Base-by-base conservation (phyloP, 1,140 invertebrate species). In the Planococcus citri region DNA sequence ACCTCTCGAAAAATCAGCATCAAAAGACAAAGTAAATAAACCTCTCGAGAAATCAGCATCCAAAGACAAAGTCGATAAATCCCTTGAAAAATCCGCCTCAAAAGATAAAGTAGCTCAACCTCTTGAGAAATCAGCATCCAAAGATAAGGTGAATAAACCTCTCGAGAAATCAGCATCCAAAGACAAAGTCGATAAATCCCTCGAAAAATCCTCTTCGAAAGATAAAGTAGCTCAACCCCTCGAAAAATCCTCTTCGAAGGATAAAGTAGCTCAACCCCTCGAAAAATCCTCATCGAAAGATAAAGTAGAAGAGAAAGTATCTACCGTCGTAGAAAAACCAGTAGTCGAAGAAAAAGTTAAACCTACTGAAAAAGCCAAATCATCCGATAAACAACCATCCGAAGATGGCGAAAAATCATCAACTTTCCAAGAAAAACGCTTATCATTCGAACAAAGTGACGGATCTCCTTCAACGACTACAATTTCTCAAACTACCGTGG, bases 381-480 rank as follows among this genome's bases (percentile, higher is more conserved):
- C 29, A 6, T 12, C 41, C 2, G n/a, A 51, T 2, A 51, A 51
- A 17, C 41, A 51, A 51, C 10, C 41, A 51, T 51, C 41, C 12
- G 12, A 51, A 51, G 41, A 51, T 9, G 41, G 17, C 17, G 41
- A n/a, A 51, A 51, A 51, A 51, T 17, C n/a, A n/a, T n/a, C 17
- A 20, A 51, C 12, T 20, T 78, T 70, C 73, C 76, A 51, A 72
- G 75, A 75, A 64, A 78, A 71, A 78, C 80, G 70, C 70, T 75
- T 67, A 74, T 80, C 70, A 33, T 75, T 82, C 73, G 80, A 81
- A 58, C 78, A 80, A 73, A 77, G 76, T 78, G 80, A 71, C n/a
- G n/a, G n/a, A n/a, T n/a, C n/a, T n/a, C n/a, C n/a, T n/a, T n/a
- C n/a, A 79, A 80, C 73, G 78, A 51, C n/a, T 9, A 51, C 17